Evolutionary conservation across 2,797 vertebrate species (phyloP).

Genomic region (Epinephelus awoara): DNA sequence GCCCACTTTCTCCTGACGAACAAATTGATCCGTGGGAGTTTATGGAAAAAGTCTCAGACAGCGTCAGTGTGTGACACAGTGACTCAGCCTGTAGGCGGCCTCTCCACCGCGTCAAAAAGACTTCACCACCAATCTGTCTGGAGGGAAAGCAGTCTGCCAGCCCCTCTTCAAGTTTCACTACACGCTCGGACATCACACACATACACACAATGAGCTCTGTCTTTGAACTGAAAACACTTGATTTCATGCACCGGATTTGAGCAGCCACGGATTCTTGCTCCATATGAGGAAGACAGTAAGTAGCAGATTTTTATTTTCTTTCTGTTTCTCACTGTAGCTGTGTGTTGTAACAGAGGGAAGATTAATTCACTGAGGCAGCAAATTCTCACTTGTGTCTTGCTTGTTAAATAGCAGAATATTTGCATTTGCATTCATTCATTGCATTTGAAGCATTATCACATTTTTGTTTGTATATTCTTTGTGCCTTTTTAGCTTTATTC

Average conservation of each 20-base stretch:
- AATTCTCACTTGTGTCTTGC: background rate
- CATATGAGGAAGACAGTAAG: slow-evolving; percentile 87
- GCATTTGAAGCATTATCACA: background rate
- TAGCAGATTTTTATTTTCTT: background rate
- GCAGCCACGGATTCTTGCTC: slow-evolving; percentile 75
- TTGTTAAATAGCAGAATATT: slow-evolving; percentile 6
- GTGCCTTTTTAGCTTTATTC: background rate
- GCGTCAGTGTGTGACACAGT: slow-evolving; percentile 80
- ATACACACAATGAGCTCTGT: slow-evolving; percentile 61
- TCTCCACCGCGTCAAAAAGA: slow-evolving; percentile 76
- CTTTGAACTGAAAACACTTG: slow-evolving; percentile 50
- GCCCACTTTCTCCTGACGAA: slow-evolving; percentile 72
- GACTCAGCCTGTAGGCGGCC: slow-evolving; percentile 85
- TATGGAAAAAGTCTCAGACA: slow-evolving; percentile 78
- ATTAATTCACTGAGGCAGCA: background rate
- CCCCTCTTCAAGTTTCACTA: slow-evolving; percentile 77
- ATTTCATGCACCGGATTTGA: slow-evolving; percentile 75
- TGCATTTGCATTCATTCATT: too few relatives aligned
- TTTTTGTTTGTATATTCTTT: slow-evolving; percentile 1
- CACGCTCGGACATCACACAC: slow-evolving; percentile 63
- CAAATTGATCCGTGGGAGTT: slow-evolving; percentile 78
- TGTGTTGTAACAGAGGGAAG: background rate
- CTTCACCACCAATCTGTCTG: slow-evolving; percentile 75
- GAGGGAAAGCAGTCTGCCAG: slow-evolving; percentile 76
- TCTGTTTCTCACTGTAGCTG: background rate